Conservation (phyloP, 2,888 invertebrate genomes). For the Cybosia mesomella region DNA sequence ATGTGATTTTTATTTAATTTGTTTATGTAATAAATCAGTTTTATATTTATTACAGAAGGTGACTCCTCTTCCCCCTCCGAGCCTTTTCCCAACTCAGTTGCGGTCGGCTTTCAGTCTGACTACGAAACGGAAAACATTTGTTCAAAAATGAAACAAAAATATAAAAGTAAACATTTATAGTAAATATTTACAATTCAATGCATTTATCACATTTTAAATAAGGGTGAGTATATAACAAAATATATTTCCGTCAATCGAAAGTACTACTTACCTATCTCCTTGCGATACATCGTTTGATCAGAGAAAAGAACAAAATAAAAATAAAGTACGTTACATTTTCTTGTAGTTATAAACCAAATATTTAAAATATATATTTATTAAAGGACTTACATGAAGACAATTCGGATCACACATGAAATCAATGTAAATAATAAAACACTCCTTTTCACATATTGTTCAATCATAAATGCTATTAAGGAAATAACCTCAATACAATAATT, state of each 20-base stretch:
- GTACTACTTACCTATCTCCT: conserved; percentile 67
- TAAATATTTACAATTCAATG: conserved; percentile 83
- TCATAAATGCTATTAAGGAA: conserved; percentile 15
- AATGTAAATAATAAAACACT: conserved; percentile 15
- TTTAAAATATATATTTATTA: neutral
- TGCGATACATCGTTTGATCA: conserved; percentile 44
- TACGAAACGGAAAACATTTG: neutral
- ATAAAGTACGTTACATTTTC: conserved; percentile 22
- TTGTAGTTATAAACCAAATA: conserved; percentile 24
- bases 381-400: conserved; percentile 2
- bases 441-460: conserved; percentile 13
- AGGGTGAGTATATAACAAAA: conserved; percentile 79
- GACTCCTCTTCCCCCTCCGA: no score
- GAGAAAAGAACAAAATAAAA: conserved; percentile 22
- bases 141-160: conserved; percentile 51
- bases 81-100: conserved; percentile 18
- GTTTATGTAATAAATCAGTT: conserved; percentile 13
- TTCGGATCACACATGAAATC: neutral
- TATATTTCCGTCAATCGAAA: conserved; percentile 69
- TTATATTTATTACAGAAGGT: neutral
- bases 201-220: conserved; percentile 80
- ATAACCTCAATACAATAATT: conserved; percentile 10
- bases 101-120: neutral
- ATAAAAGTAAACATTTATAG: conserved; percentile 81
- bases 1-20: neutral